Evolutionary conservation across 2,888 invertebrate species (phyloP).

Genomic region (Dynastes maya): DNA sequence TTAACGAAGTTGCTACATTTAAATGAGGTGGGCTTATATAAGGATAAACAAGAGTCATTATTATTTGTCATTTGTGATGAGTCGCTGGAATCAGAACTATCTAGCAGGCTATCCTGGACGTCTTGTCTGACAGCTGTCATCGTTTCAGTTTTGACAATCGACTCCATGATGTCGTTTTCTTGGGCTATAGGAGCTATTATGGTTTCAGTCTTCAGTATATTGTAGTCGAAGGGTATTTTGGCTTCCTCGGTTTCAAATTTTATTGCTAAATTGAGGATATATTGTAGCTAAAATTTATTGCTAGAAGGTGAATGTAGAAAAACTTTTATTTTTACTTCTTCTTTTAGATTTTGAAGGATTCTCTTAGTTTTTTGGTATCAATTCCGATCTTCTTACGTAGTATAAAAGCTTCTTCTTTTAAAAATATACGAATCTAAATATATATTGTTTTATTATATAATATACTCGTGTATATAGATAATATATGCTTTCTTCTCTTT

Average conservation of each 20-base stretch:
- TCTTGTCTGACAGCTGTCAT: conserved; percentile 66
- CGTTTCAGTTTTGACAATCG: conserved; percentile 52
- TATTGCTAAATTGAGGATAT: background rate
- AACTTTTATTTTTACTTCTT: background rate
- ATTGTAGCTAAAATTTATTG: conserved; percentile 25
- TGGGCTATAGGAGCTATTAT: background rate
- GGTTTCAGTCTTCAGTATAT: too few species aligned
- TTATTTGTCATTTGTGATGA: conserved; percentile 62
- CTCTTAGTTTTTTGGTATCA: background rate
- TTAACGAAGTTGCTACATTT: conserved; percentile 69
- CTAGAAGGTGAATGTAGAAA: background rate
- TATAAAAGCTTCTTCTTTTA: conserved; percentile 44
- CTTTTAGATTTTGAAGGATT: too few species aligned
- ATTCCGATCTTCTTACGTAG: background rate
- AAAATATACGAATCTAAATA: conserved; percentile 45
- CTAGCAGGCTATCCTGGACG: conserved; percentile 63
- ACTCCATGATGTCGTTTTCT: conserved; percentile 12
- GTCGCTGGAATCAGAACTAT: conserved; percentile 68
- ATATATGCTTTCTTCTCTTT: conserved; percentile 16
- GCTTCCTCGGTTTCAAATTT: background rate
- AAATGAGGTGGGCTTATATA: conserved; percentile 57
- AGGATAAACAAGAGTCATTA: conserved; percentile 58
- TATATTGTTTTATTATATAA: conserved; percentile 20
- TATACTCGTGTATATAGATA: conserved; percentile 12
- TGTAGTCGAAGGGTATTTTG: background rate